Base-by-base conservation (phyloP, 2,113 vertebrate genomes). In the Sinocyclocheilus maitianheensis region DNA sequence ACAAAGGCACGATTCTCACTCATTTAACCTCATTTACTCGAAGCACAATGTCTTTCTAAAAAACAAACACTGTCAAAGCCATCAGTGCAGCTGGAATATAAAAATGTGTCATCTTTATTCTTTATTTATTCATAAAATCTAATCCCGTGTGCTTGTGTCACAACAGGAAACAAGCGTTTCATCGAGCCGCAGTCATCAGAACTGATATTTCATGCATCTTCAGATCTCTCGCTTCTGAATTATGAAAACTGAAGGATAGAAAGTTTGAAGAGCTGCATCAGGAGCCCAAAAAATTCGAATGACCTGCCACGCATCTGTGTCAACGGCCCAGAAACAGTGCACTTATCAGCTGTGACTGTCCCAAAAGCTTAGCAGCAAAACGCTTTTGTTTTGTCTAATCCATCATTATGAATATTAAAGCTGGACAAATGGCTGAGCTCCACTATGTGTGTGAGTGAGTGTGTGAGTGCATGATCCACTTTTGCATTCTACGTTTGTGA, bases 381-480 rank as follows among this genome's bases (percentile, higher is more conserved):
- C 84, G 74, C 63, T 81, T 78, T 86, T 84, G 83, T 87, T 88
- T 58, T 24, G 43, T 53, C 46, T 87, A 89, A 79, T 85, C 87
- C 65, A 86, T 74, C 37, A 87, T 88, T 90, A 89, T 87, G 88
- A 89, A 89, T 90, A 92, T 88, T 83, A 87, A 90, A 90, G 87
- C 40, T 83, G 81, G 75, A 81, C 75, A 77, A 87, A 83, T 79
- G 67, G 62, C 89, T 88, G 81, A 86, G 58, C 86, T 84, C 40
- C 75, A 46, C 58, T 81, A 16, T 40, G 46, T 48, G 46, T 48
- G 11, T 84, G 81, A 34, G 11, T 84, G 81, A 34, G 81, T 71
- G 60, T 10, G 5, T 30, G 53, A 20, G 77, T 22, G 13, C n/a
- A 37, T 18, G 74, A 43, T 74, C 71, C 34, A 74, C 71, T 43